These are phyloP conservation scores for Enteromius viviparus DNA, from an alignment of 2,797 vertebrate genomes.

Conservation along the genomic window DNA sequence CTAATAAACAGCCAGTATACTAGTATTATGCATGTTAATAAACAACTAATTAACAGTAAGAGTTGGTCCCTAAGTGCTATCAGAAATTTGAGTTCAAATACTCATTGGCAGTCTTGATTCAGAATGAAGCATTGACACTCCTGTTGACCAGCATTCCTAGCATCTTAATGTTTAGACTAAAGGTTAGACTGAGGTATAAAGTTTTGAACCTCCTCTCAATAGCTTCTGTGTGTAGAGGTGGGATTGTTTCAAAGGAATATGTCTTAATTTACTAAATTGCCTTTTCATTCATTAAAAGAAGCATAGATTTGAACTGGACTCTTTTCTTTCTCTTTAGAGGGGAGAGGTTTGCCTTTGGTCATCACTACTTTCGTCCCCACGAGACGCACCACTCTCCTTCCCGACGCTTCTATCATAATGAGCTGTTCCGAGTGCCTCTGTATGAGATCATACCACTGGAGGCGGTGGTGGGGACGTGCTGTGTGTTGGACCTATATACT, in stretches of 20 bases:
- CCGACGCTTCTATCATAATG: constrained; percentile 92
- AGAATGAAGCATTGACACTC: not conserved
- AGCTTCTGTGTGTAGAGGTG: not conserved
- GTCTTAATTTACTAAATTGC: not conserved
- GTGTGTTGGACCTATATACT: constrained; percentile 94
- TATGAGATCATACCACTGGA: constrained; percentile 98
- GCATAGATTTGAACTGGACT: not conserved
- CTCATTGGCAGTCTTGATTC: not conserved
- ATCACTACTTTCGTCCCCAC: constrained; percentile 98
- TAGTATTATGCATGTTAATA: not conserved
- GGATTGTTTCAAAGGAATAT: not conserved
- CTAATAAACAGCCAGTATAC: not conserved
- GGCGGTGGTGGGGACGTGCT: constrained; percentile 95
- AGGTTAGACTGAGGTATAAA: not conserved
- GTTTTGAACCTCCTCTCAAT: not conserved
- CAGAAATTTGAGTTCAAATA: not conserved
- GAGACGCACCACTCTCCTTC: constrained; percentile 92
- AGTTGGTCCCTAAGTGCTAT: not conserved
- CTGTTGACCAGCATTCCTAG: not conserved
- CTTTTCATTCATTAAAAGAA: not conserved
- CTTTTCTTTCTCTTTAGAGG: constrained; percentile 76
- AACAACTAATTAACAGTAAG: no score
- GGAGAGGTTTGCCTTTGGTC: constrained; percentile 96
- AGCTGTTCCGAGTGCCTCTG: constrained; percentile 94
- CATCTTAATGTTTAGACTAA: not conserved